A percentile compares a stretch with the other conserved stretches of the same genome.
Conservation (phyloP, 2,113 vertebrate genomes). For the Cinclus mexicanus region DNA sequence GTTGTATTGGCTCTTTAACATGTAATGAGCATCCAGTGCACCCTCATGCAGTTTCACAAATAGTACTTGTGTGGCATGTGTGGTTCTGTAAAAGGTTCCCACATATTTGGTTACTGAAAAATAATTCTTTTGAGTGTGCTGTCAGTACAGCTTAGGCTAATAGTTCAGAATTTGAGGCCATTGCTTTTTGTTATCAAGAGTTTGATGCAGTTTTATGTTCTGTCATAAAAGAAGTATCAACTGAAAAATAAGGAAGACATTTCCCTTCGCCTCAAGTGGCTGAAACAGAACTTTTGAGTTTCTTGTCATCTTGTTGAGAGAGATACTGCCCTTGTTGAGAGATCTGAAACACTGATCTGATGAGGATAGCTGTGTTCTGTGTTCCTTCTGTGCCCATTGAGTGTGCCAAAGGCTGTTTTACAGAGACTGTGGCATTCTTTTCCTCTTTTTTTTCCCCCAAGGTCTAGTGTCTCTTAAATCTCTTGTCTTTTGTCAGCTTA, state of each 20-base stretch:
- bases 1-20: background rate
- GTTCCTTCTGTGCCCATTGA: background rate
- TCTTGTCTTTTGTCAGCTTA: background rate
- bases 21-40: background rate
- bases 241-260: background rate
- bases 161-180: background rate
- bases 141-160: fast-evolving
- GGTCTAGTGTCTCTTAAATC: background rate
- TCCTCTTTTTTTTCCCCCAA: background rate
- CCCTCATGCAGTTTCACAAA: background rate
- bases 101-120: background rate
- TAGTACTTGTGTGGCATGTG: fast-evolving
- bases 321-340: background rate
- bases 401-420: background rate
- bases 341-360: background rate
- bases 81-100: background rate
- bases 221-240: background rate
- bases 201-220: background rate
- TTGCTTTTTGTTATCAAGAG: background rate
- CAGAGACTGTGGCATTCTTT: background rate
- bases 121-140: background rate
- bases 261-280: background rate
- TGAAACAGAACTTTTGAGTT: background rate
- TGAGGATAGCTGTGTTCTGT: background rate
- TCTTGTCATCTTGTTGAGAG: background rate